A percentile compares a stretch with the other conserved stretches of the same genome.
phyloP scores from a whole-genome alignment of 2,113 vertebrate genomes.

The Pomatostomus ruficeps region DNA sequence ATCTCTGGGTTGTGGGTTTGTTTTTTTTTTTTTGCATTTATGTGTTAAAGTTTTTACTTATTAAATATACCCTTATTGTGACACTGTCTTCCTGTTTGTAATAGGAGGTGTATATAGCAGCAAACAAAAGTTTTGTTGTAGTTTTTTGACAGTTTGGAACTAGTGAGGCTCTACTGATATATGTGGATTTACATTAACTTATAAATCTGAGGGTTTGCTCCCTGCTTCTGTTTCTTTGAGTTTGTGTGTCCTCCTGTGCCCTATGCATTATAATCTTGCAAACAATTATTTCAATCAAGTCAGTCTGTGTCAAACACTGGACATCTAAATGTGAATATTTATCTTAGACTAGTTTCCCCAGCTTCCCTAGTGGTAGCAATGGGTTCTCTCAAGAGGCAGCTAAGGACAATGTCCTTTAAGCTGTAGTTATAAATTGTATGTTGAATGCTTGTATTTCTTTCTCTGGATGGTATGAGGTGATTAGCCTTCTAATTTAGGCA shows the following conservation, averaged over 20 bases:
- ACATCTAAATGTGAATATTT: background rate
- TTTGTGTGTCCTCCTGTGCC: background rate
- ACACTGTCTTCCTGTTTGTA: background rate
- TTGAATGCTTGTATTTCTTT: background rate
- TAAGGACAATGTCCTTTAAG: background rate
- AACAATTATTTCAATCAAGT: background rate
- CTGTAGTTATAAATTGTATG: background rate
- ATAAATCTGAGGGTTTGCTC: background rate
- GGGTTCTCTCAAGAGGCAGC: background rate
- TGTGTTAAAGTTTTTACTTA: background rate
- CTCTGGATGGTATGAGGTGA: background rate
- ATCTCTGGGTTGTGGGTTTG: rapidly evolving
- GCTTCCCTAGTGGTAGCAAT: background rate
- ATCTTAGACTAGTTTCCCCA: background rate
- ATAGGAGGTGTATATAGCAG: background rate
- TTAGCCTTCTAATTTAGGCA: background rate
- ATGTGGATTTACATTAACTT: background rate
- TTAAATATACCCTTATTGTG: background rate
- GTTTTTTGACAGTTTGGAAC: background rate
- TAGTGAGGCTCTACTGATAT: background rate
- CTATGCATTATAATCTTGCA: background rate
- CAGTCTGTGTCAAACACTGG: background rate
- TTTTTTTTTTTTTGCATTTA: background rate
- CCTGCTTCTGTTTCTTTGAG: background rate
- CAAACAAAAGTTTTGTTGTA: background rate